Percentiles rank a stretch among this genome's conserved stretches.
Conservation (phyloP, 2,888 invertebrate species). For the Plagodis dolabraria region DNA sequence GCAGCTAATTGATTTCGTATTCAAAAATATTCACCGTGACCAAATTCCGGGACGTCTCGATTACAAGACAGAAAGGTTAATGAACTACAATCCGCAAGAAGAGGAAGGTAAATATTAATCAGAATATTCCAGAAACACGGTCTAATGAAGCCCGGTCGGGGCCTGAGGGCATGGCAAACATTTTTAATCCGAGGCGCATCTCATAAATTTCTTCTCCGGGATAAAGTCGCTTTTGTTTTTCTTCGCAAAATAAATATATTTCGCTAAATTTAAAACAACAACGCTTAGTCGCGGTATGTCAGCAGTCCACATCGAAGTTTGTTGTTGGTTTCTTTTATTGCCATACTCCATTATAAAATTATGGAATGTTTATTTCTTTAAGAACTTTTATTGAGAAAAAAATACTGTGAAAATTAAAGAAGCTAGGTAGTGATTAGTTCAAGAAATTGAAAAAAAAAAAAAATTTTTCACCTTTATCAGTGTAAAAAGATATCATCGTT, state of each 20-base stretch:
- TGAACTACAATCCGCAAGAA: slow-evolving; percentile 71
- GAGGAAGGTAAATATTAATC: slow-evolving; percentile 81
- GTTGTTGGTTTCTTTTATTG: slow-evolving; percentile 53
- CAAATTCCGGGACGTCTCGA: slow-evolving; percentile 47
- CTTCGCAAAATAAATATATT: slow-evolving; percentile 73
- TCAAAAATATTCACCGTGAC: slow-evolving; percentile 46
- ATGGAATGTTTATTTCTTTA: too few relatives aligned
- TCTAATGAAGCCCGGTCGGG: slow-evolving; percentile 71
- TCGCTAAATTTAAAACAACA: slow-evolving; percentile 66
- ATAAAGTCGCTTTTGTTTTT: slow-evolving; percentile 78
- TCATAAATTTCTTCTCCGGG: slow-evolving; percentile 78
- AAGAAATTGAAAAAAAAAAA: too few relatives aligned
- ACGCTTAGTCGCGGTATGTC: slow-evolving; percentile 61
- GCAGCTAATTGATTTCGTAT: slow-evolving; percentile 36
- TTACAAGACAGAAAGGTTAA: slow-evolving; percentile 62
- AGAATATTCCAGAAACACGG: slow-evolving; percentile 72
- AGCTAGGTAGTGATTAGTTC: too few relatives aligned
- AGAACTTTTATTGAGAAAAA: too few relatives aligned
- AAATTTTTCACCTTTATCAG: too few relatives aligned
- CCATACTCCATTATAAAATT: slow-evolving; percentile 49
- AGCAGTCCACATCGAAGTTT: slow-evolving; percentile 44
- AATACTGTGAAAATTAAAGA: too few relatives aligned
- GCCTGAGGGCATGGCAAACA: slow-evolving; percentile 78
- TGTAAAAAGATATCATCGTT: too few relatives aligned
- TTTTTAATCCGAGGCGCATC: slow-evolving; percentile 82